phyloP scores from a whole-genome alignment of 2,888 invertebrate genomes.

The Drosophila niveifrons region DNA sequence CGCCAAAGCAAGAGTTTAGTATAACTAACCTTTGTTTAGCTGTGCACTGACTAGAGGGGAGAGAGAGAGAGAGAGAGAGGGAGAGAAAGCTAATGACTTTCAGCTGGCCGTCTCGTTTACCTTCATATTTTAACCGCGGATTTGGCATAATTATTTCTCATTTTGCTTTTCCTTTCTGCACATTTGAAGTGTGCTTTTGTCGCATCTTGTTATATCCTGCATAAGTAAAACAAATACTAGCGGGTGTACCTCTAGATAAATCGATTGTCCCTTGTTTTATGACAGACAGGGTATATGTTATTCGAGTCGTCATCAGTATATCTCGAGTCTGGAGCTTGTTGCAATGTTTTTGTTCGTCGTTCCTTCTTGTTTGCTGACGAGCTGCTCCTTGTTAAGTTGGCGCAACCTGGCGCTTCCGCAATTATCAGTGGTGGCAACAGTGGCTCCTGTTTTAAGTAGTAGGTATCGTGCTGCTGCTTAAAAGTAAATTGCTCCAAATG shows the following conservation, averaged over 20 bases:
- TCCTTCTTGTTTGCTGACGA: slow-evolving; percentile 53
- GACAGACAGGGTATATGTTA: slow-evolving; percentile 1
- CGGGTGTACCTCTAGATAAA: background rate
- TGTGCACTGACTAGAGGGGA: slow-evolving; percentile 15
- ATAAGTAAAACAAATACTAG: background rate
- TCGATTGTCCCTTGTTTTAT: background rate
- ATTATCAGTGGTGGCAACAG: slow-evolving; percentile 65
- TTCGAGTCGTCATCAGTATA: background rate
- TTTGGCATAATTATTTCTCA: slow-evolving; percentile 80
- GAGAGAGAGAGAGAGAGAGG: background rate
- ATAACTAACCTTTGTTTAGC: slow-evolving; percentile 43
- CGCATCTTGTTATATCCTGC: slow-evolving; percentile 42
- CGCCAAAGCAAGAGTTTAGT: slow-evolving; percentile 32
- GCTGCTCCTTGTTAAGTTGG: slow-evolving; percentile 71
- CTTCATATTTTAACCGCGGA: slow-evolving; percentile 73
- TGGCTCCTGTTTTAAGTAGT: slow-evolving; percentile 61
- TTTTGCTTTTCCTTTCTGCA: slow-evolving; percentile 68
- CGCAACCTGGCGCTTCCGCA: slow-evolving; percentile 75
- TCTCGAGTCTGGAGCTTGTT: background rate
- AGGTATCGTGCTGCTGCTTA: slow-evolving; percentile 58
- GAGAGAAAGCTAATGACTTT: slow-evolving; percentile 26
- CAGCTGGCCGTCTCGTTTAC: slow-evolving; percentile 46
- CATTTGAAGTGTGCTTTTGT: slow-evolving; percentile 58
- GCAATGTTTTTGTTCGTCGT: slow-evolving; percentile 24
- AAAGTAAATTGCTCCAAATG: slow-evolving; percentile 73